Evolutionary conservation across 2,797 vertebrate genomes (phyloP), one percentile per base, ranked within the genome.

Genomic region (Chaetophractus vellerosus): DNA sequence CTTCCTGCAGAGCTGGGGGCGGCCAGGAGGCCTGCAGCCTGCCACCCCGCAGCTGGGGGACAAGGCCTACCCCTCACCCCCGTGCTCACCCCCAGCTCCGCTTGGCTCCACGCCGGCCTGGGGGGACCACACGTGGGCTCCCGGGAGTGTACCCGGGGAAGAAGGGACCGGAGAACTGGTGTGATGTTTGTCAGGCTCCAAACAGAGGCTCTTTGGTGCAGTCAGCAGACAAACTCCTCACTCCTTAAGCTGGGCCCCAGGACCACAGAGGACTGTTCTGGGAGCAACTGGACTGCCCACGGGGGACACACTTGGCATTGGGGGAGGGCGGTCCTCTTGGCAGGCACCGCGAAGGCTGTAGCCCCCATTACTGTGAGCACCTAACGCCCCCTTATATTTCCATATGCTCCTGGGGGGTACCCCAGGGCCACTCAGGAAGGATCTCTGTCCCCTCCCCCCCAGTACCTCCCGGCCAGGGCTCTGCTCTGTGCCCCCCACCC

Each of bases 1-100:
- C 96, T 91, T 96, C 96, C 97, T 85, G 61, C 69, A 89, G 97
- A 95, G 63, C 83, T 89, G 74, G 83, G 83, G 95, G 0, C 88
- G 52, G 97, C 96, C 98, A 55, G 97, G 96, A 97, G 96, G 97
- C 96, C 96, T 97, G 94, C 88, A 97, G 86, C 81, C n/a, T 95
- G 96, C 97, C 96, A 57, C 93, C 95, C 76, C 84, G 97, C 28
- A 38, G 79, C 96, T 15, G 83, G 90, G 10, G 75, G 0, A 81
- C 0, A 3, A 63, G 57, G 33, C 81, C 88, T n/a, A 45, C 78
- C 83, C 83, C 74, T 31, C 31, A 18, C 86, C 89, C 82, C 50
- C 48, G 24, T 0, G 5, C 59, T 11, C 41, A 4, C 19, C 68
- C 59, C 18, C 31, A 6, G 52, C 41, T 48, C 10, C 2, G 26